These are phyloP conservation scores for Trichoplusia ni DNA, from an alignment of 1,140 invertebrate genomes.

Conservation along the genomic window DNA sequence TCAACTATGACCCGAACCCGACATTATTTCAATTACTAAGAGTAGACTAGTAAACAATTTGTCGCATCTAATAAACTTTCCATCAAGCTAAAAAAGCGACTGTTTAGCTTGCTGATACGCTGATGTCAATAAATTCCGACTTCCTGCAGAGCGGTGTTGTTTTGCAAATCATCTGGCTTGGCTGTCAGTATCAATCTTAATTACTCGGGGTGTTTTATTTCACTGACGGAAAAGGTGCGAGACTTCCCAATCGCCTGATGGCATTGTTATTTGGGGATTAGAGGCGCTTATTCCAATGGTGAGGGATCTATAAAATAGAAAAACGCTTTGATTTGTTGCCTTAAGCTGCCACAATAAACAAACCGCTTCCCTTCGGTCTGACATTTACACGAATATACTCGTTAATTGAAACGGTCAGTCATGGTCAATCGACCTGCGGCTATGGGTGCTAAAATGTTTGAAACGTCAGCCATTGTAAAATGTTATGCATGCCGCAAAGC, in stretches of 20 bases:
- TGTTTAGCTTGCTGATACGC: too few species aligned
- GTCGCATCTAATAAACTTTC: too few species aligned
- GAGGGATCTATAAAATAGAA: not conserved
- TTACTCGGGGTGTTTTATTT: slow-evolving; percentile 12
- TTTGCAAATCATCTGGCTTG: slow-evolving; percentile 24
- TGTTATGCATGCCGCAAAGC: slow-evolving; percentile 6
- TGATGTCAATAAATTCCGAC: too few species aligned
- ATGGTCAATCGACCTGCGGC: slow-evolving; percentile 19
- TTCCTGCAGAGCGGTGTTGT: slow-evolving; percentile 3
- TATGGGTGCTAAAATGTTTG: slow-evolving; percentile 19
- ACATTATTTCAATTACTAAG: too few species aligned
- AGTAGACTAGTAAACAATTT: too few species aligned
- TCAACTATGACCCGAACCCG: too few species aligned
- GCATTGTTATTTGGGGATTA: not conserved
- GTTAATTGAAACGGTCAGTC: slow-evolving; percentile 17
- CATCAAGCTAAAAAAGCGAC: too few species aligned
- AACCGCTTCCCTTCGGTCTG: slow-evolving; percentile 1
- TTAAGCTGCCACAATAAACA: not conserved
- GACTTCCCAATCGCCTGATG: slow-evolving; percentile 13
- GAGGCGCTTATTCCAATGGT: not conserved
- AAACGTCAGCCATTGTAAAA: slow-evolving; percentile 18
- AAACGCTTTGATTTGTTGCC: too few species aligned
- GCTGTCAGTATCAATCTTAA: slow-evolving; percentile 25
- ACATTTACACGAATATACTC: slow-evolving; percentile 15
- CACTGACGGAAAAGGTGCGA: not conserved